Percentiles rank a stretch among this genome's conserved stretches.
Evolutionary conservation across 37 sponge, comb jelly and placozoan genomes (phyloP).

Genomic region (Tethya wilhelma): DNA sequence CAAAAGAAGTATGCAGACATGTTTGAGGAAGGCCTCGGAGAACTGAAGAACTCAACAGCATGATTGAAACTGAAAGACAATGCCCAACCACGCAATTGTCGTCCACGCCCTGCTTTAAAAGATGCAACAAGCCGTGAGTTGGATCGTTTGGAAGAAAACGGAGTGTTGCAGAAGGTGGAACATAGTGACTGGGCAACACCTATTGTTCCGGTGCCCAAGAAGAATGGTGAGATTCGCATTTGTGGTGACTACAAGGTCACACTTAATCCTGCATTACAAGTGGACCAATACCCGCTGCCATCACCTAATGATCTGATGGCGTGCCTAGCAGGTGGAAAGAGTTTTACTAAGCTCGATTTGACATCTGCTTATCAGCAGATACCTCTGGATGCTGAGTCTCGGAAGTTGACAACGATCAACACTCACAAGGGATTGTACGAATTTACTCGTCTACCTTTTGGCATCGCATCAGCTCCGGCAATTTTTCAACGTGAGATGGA

Average conservation of each 20-base stretch:
- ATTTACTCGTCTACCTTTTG: conserved; percentile 51
- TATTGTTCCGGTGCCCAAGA: conserved; percentile 34
- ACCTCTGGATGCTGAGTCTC: neutral
- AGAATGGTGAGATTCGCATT: conserved; percentile 34
- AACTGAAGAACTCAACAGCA: neutral
- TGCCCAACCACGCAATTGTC: neutral
- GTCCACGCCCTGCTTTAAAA: neutral
- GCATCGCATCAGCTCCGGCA: conserved; percentile 44
- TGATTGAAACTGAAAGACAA: neutral
- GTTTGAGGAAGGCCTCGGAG: conserved; percentile 8
- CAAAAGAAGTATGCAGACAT: conserved; percentile 10
- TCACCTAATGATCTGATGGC: conserved; percentile 15
- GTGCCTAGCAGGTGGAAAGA: conserved; percentile 19
- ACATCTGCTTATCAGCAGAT: conserved; percentile 31
- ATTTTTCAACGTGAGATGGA: conserved; percentile 52
- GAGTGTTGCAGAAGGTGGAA: conserved; percentile 17
- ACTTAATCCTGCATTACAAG: conserved; percentile 19
- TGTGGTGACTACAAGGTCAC: conserved; percentile 38
- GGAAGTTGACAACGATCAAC: conserved; percentile 13
- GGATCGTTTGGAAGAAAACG: neutral
- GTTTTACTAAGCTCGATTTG: conserved; percentile 35
- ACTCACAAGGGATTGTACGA: conserved; percentile 33
- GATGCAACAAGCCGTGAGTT: conserved; percentile 1
- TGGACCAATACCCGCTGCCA: conserved; percentile 32
- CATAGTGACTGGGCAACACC: conserved; percentile 31